Conservation (phyloP, 2,888 invertebrate genomes). For the Liodrosophila aerea region DNA sequence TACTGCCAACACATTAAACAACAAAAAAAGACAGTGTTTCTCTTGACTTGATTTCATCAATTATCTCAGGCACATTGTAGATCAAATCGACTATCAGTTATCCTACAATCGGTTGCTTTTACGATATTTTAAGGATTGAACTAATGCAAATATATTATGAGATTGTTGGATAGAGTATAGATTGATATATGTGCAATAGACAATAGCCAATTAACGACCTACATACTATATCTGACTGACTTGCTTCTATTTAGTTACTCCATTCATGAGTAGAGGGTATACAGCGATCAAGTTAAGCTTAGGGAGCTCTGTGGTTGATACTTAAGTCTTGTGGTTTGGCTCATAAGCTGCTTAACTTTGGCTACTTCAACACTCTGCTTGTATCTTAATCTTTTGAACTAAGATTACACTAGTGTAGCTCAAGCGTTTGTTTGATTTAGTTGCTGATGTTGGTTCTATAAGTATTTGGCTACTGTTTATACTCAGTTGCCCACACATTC, state of each 20-base stretch:
- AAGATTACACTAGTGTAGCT: conserved; percentile 2
- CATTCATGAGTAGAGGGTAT: too few species aligned
- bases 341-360: conserved; percentile 45
- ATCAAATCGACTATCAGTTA: too few species aligned
- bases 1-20: conserved; percentile 17
- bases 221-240: too few species aligned
- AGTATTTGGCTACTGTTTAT: conserved; percentile 52
- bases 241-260: too few species aligned
- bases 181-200: too few species aligned
- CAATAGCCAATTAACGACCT: too few species aligned
- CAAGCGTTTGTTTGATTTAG: conserved; percentile 53
- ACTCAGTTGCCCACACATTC: conserved; percentile 36
- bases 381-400: conserved; percentile 42
- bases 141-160: too few species aligned
- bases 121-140: too few species aligned
- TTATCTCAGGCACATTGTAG: conserved; percentile 22
- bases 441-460: conserved; percentile 47
- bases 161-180: too few species aligned
- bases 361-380: neutral
- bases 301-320: conserved; percentile 15
- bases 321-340: conserved; percentile 34
- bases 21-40: neutral
- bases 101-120: too few species aligned
- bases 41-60: conserved; percentile 39
- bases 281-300: conserved; percentile 5